Evolutionary conservation across 2,113 vertebrate species (phyloP).

Genomic region (Engraulis encrasicolus): DNA sequence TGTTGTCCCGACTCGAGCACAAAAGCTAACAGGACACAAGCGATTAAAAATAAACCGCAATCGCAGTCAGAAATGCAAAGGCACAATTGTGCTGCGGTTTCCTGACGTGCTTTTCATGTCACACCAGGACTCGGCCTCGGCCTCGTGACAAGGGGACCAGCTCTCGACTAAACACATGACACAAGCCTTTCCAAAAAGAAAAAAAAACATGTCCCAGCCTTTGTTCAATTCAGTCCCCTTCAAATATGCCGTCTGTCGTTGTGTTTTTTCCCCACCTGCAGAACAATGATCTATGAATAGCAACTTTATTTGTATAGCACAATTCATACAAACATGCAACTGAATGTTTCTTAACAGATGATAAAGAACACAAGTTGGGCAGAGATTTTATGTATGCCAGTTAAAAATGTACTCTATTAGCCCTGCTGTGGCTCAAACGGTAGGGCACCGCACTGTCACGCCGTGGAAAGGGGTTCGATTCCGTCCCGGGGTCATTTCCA

Average conservation of each 20-base stretch:
- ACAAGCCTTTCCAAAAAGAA: neutral
- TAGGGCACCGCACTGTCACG: too few relatives aligned
- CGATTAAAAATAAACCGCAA: conserved; percentile 4
- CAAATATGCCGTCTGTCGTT: neutral
- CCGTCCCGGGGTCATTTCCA: too few relatives aligned
- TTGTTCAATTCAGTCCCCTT: neutral
- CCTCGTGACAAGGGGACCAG: neutral
- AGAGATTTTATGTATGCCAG: too few relatives aligned
- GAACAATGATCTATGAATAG: neutral
- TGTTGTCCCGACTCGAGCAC: conserved; percentile 26
- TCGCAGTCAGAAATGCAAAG: neutral
- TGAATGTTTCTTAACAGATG: too few relatives aligned
- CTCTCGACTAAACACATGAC: neutral
- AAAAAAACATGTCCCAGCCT: neutral
- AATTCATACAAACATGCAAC: too few relatives aligned
- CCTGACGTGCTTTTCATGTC: neutral
- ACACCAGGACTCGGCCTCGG: neutral
- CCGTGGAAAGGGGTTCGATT: too few relatives aligned
- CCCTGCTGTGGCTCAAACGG: too few relatives aligned
- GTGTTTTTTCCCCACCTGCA: neutral
- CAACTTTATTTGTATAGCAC: too few relatives aligned
- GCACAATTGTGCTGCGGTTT: conserved; percentile 18
- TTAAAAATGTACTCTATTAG: too few relatives aligned
- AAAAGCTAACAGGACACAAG: conserved; percentile 25
- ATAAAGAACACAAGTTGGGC: too few relatives aligned